These are phyloP conservation scores for Phyllopteryx taeniolatus DNA, from an alignment of 2,113 vertebrate genomes.

Conservation along the genomic window DNA sequence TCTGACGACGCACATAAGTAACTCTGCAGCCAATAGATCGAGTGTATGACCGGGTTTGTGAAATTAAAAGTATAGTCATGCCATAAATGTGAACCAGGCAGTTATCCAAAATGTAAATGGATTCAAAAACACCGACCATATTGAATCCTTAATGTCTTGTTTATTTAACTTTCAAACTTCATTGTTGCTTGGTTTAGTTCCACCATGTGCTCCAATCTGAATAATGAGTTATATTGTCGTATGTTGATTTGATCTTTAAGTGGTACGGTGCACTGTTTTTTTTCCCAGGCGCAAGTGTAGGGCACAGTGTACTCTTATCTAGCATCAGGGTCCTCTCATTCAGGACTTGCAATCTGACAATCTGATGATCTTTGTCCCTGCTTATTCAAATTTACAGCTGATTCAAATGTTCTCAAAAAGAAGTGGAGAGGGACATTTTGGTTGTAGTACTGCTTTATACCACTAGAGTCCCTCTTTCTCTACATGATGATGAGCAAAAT, in stretches of 20 bases:
- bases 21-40: too few species aligned
- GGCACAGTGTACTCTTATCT: neutral
- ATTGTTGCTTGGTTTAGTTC: neutral
- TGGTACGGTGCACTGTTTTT: neutral
- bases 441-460: neutral
- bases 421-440: neutral
- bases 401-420: neutral
- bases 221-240: neutral
- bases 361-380: neutral
- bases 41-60: neutral
- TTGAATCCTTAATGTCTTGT: neutral
- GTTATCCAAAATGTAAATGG: neutral
- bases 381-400: neutral
- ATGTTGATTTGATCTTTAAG: constrained; percentile 1
- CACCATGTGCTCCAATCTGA: neutral
- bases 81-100: neutral
- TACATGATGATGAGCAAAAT: neutral
- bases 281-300: neutral
- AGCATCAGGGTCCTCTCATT: neutral
- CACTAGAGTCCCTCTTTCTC: constrained; percentile 1
- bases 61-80: neutral
- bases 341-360: neutral
- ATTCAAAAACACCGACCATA: neutral
- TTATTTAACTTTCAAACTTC: neutral
- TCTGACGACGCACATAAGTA: neutral